phyloP scores from a whole-genome alignment of 2,113 vertebrate species.

The Aegithalos caudatus region DNA sequence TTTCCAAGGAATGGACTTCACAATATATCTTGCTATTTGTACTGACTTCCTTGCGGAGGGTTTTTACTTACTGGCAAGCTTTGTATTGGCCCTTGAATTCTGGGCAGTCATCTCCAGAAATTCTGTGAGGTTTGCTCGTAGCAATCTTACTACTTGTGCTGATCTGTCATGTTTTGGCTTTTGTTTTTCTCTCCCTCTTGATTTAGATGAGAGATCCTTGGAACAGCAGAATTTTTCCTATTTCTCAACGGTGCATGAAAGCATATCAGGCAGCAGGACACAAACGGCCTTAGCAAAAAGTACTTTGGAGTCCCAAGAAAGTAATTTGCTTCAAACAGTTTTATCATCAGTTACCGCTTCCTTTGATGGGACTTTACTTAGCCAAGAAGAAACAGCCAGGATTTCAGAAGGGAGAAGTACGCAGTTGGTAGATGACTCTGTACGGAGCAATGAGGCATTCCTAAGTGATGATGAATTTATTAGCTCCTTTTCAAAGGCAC shows the following conservation, averaged over 20 bases:
- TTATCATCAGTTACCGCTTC: conserved; percentile 28
- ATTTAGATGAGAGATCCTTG: conserved; percentile 65
- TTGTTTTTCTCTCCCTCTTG: conserved; percentile 32
- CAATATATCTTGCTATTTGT: background rate
- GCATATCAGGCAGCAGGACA: conserved; percentile 40
- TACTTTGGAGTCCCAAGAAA: conserved; percentile 57
- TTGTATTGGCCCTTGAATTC: background rate
- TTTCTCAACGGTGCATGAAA: conserved; percentile 39
- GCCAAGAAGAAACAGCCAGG: conserved; percentile 3
- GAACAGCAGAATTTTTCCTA: conserved; percentile 62
- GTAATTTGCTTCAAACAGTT: background rate
- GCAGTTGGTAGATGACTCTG: background rate
- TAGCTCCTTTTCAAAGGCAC: conserved; percentile 67
- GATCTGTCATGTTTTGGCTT: background rate
- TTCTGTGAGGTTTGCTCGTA: background rate
- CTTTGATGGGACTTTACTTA: conserved; percentile 52
- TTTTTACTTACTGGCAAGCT: background rate
- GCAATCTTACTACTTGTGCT: background rate
- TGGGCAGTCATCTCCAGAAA: background rate
- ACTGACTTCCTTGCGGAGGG: background rate
- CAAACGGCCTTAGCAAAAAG: conserved; percentile 73
- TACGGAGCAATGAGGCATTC: conserved; percentile 59
- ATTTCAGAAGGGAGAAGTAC: conserved; percentile 12
- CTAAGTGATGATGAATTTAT: conserved; percentile 58
- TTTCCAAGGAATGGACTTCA: background rate